These are phyloP conservation scores for Omphaloscelis lunosa DNA, from an alignment of 2,888 invertebrate species.

Conservation along the genomic window DNA sequence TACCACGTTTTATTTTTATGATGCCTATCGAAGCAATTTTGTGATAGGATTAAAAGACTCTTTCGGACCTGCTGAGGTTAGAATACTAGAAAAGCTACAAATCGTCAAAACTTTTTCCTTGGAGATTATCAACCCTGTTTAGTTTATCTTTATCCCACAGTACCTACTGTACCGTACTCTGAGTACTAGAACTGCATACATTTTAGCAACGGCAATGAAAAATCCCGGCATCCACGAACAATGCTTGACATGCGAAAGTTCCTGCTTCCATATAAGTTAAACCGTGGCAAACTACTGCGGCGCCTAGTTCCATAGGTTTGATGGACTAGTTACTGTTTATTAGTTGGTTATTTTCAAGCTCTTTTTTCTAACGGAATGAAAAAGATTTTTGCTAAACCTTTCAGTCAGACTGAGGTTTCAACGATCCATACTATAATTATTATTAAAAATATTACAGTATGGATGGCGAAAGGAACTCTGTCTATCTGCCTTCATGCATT, in stretches of 20 bases:
- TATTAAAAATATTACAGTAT: too few species aligned
- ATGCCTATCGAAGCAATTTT: background rate
- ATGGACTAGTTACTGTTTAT: conserved; percentile 45
- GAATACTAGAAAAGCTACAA: background rate
- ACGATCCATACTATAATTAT: background rate
- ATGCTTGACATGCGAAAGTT: conserved; percentile 54
- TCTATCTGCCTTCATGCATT: background rate
- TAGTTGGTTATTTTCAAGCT: conserved; percentile 17
- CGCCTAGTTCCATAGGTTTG: conserved; percentile 5
- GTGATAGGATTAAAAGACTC: too few species aligned
- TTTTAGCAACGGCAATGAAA: conserved; percentile 29
- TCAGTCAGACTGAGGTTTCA: background rate
- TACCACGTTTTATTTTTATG: background rate
- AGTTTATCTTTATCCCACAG: background rate
- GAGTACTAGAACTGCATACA: background rate
- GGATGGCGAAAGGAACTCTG: background rate
- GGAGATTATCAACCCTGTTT: background rate
- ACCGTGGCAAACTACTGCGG: conserved; percentile 20
- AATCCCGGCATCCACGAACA: conserved; percentile 24
- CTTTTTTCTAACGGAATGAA: background rate
- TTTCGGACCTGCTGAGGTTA: background rate
- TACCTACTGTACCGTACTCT: too few species aligned
- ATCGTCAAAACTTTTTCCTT: background rate
- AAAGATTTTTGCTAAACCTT: background rate
- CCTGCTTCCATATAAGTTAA: conserved; percentile 23